Evolutionary conservation across 1,140 invertebrate species (phyloP).

Genomic region (Chionoecetes opilio): DNA sequence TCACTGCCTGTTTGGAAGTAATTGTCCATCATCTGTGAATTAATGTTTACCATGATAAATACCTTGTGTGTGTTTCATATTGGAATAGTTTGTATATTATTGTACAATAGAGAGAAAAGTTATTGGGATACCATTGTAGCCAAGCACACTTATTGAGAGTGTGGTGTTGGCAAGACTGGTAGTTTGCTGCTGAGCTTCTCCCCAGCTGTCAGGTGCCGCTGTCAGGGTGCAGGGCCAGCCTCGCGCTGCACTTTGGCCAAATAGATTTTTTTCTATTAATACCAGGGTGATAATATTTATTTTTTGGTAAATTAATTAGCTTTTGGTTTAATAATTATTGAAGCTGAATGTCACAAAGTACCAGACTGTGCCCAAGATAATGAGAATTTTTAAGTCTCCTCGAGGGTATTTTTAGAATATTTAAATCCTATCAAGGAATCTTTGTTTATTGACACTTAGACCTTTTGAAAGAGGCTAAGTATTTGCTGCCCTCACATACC

Average conservation of each 20-base stretch:
- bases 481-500: not conserved
- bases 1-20: conserved; percentile 62
- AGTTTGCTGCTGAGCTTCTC: not conserved
- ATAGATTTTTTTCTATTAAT: not conserved
- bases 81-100: conserved; percentile 79
- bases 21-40: conserved; percentile 66
- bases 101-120: conserved; percentile 68
- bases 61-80: conserved; percentile 77
- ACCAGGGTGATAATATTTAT: not conserved
- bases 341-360: not conserved
- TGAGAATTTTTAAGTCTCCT: not conserved
- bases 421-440: not conserved
- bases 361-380: not conserved
- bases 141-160: not conserved
- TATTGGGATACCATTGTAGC: conserved; percentile 8
- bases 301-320: not conserved
- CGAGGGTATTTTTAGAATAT: not conserved
- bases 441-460: not conserved
- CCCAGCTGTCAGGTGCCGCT: not conserved
- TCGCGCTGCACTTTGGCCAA: not conserved
- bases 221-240: not conserved
- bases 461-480: not conserved
- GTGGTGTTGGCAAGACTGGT: not conserved
- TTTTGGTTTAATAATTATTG: not conserved
- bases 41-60: conserved; percentile 79